Conservation (phyloP, 2,797 vertebrate genomes). For the Pipistrellus pipistrellus region DNA sequence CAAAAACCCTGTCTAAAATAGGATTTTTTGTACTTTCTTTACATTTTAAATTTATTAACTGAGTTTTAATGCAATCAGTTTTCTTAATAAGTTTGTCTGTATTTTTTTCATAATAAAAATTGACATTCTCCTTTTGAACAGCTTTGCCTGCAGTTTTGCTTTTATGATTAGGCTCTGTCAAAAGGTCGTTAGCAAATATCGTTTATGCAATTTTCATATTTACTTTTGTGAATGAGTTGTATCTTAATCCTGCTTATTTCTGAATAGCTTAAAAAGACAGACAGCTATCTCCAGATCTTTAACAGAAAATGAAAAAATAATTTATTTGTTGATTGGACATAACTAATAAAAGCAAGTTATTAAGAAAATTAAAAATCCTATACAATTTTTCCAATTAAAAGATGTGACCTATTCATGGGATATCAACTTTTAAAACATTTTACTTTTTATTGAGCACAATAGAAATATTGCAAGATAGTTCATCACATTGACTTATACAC, state of each 20-base stretch:
- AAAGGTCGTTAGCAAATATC: slow-evolving; percentile 58
- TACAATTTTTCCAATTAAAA: slow-evolving; percentile 3
- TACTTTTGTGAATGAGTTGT: slow-evolving; percentile 71
- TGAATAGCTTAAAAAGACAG: slow-evolving; percentile 47
- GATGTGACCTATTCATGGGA: neutral
- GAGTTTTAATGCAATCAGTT: slow-evolving; percentile 32
- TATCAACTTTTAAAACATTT: neutral
- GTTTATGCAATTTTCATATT: slow-evolving; percentile 65
- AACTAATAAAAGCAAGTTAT: slow-evolving; percentile 30
- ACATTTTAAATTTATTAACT: slow-evolving; percentile 59
- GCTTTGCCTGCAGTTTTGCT: neutral
- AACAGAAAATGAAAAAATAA: slow-evolving; percentile 36
- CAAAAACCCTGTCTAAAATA: neutral
- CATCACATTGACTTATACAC: neutral
- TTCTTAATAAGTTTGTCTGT: neutral
- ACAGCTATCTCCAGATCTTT: slow-evolving; percentile 44
- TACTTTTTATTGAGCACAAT: neutral
- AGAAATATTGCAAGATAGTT: neutral
- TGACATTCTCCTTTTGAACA: neutral
- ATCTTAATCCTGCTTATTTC: slow-evolving; percentile 54
- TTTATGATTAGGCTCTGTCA: neutral
- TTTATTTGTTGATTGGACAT: slow-evolving; percentile 12
- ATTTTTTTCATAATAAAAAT: slow-evolving; percentile 38
- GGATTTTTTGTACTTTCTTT: neutral
- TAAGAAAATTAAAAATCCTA: slow-evolving; percentile 55